Evolutionary conservation across 2,113 vertebrate species (phyloP).

Genomic region (Capreolus pygargus): DNA sequence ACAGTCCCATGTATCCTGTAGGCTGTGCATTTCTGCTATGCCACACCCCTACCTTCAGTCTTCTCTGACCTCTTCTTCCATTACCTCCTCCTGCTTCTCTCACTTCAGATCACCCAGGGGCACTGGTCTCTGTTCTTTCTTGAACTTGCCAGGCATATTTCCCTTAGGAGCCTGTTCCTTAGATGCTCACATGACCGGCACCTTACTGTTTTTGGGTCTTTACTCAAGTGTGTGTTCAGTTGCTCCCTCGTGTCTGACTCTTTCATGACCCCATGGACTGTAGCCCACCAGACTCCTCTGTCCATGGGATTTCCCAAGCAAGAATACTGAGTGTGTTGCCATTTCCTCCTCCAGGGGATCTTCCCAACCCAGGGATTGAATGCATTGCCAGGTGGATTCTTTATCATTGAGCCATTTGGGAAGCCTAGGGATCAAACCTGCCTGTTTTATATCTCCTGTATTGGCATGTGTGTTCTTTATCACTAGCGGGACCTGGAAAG

Average conservation of each 20-base stretch:
- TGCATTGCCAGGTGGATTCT: neutral
- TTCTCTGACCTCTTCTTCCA: neutral
- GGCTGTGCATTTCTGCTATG: rapidly evolving
- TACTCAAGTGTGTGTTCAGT: neutral
- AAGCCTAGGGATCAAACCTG: neutral
- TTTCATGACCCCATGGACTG: neutral
- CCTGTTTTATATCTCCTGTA: neutral
- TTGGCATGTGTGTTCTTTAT: neutral
- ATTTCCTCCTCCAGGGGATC: neutral
- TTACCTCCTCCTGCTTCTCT: rapidly evolving
- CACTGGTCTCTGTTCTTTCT: neutral
- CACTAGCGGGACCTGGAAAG: neutral
- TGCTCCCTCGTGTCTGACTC: neutral
- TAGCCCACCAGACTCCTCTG: neutral
- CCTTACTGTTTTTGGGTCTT: neutral
- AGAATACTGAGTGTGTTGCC: neutral
- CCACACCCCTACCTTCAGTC: rapidly evolving
- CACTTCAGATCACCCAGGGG: too few relatives aligned
- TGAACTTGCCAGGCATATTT: neutral
- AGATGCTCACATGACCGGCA: neutral
- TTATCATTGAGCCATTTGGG: neutral
- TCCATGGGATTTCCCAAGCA: neutral
- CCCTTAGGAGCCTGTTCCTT: neutral
- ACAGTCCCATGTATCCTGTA: rapidly evolving
- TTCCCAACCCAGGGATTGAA: neutral